Evolutionary conservation across 2,797 vertebrate genomes (phyloP).

Genomic region (Alcedo atthis): DNA sequence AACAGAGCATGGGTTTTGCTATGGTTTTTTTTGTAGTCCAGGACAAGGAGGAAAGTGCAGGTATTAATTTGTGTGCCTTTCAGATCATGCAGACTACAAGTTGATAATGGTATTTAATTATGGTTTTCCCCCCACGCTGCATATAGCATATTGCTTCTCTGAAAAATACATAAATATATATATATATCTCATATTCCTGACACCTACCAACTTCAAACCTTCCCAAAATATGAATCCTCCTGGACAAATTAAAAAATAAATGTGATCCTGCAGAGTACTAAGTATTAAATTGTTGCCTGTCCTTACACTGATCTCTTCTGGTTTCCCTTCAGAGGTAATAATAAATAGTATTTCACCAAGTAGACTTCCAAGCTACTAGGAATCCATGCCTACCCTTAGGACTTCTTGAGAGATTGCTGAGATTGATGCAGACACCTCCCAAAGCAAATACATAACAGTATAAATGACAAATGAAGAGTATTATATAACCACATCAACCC

Average conservation of each 20-base stretch:
- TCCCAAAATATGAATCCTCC: background rate
- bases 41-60: background rate
- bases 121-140: background rate
- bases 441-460: background rate
- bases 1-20: background rate
- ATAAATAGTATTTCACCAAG: background rate
- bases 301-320: background rate
- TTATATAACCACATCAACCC: background rate
- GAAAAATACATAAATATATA: background rate
- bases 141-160: background rate
- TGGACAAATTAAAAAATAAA: background rate
- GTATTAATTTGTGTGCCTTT: background rate
- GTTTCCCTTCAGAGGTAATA: background rate
- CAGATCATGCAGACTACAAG: background rate
- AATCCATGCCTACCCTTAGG: background rate
- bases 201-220: background rate
- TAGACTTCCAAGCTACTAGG: background rate
- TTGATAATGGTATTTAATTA: background rate
- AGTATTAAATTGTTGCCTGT: background rate
- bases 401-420: background rate
- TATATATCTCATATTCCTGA: background rate
- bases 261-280: background rate
- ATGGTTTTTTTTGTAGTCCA: background rate
- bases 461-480: background rate
- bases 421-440: background rate